Base-by-base conservation (phyloP, 2,888 invertebrate species). In the Crocallis elinguaria region DNA sequence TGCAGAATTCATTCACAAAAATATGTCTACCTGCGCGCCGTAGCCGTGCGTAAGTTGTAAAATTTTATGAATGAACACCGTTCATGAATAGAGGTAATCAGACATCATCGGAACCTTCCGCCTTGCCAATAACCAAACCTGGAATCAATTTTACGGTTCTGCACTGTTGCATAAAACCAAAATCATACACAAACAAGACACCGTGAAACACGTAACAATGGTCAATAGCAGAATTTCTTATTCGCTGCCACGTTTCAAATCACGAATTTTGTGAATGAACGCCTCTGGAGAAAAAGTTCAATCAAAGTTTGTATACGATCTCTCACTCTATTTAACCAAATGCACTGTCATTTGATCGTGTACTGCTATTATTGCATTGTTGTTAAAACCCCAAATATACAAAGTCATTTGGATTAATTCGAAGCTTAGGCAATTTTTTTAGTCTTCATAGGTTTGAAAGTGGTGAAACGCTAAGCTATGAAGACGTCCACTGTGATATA, bases 131-230 rank as follows among this genome's bases (percentile, higher is more conserved):
- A 67, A 68, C 45, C 57, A 60, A 67, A 56, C 64, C 67, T 67
- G 69, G 69, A 86, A 86, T 84, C 88, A 89, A 91, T 91, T 91
- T 87, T 75, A 88, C 83, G 87, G 81, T 71, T 71, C 78, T 57
- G 77, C 83, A 75, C 82, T 78, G 79, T 90, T 90, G 89, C 88
- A 89, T 88, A 88, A 87, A 88, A 84, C 82, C 71, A 68, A 79
- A 77, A 76, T 77, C 72, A 69, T 77, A 82, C 73, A 79, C 75
- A 82, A 82, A 79, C 73, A 75, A 59, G 66, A 41, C 69, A 53
- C 67, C 73, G 69, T 73, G 73, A 77, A 74, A 59, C 35, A 73
- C 71, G 70, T 59, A 45, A n/a, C n/a, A n/a, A n/a, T n/a, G 59
- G 68, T 73, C 70, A 69, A 79, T 71, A 67, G 67, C 50, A 36